These are phyloP conservation scores for Drosophila lacteicornis DNA, from an alignment of 1,140 invertebrate genomes.

Conservation along the genomic window DNA sequence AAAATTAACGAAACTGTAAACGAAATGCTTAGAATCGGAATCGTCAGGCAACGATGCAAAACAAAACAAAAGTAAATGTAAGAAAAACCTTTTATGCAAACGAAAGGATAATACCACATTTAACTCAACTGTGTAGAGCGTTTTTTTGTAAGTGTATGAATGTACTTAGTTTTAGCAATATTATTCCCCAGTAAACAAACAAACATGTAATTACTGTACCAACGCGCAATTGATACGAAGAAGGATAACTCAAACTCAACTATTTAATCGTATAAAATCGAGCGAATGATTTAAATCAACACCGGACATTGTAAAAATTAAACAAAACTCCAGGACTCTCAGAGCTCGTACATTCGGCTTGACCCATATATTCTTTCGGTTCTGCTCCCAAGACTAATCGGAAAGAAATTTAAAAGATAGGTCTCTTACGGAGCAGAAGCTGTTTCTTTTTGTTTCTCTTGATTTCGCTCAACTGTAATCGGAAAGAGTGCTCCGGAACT, in stretches of 20 bases:
- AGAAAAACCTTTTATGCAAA: constrained; percentile 12
- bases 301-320: constrained; percentile 2
- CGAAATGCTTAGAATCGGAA: constrained; percentile 62
- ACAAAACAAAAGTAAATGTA: constrained; percentile 36
- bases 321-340: not conserved
- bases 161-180: constrained; percentile 58
- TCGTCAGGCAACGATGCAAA: constrained; percentile 80
- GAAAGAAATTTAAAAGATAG: no score
- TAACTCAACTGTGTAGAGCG: constrained; percentile 68
- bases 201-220: constrained; percentile 40
- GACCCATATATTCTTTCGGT: no score
- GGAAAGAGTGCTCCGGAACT: no score
- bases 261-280: constrained; percentile 49
- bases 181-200: constrained; percentile 57
- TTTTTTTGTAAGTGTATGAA: constrained; percentile 71
- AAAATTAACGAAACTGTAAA: constrained; percentile 69
- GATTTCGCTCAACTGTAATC: no score
- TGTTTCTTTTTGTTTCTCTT: no score
- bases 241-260: constrained; percentile 22
- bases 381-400: no score
- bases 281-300: constrained; percentile 27
- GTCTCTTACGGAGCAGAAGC: no score
- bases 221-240: constrained; percentile 59
- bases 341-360: no score
- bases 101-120: constrained; percentile 32